Conservation (phyloP, 2,888 invertebrate species). For the Andrena camellia region DNA sequence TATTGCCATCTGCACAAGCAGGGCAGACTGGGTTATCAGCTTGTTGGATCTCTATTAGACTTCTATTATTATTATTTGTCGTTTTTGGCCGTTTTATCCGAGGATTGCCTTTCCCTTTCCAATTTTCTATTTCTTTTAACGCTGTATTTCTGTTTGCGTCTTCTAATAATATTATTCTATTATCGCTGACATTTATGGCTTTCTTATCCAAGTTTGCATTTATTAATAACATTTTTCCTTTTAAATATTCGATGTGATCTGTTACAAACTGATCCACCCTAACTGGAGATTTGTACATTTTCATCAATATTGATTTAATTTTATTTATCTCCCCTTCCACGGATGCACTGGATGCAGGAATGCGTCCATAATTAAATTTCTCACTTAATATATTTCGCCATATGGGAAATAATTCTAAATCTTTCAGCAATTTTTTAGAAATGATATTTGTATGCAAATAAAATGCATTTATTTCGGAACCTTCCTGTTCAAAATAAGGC, state of each 20-base stretch:
- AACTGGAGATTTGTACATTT: not conserved
- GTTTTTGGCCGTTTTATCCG: not conserved
- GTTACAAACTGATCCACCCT: not conserved
- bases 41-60: no score
- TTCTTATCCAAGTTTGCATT: not conserved
- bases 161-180: not conserved
- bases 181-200: not conserved
- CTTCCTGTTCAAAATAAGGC: not conserved
- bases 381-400: not conserved
- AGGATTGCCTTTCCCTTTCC: not conserved
- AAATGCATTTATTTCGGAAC: not conserved
- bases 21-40: no score
- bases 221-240: not conserved
- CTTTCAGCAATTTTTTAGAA: not conserved
- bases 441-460: not conserved
- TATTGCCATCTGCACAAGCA: no score
- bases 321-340: not conserved
- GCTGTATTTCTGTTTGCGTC: not conserved
- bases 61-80: no score
- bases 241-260: not conserved
- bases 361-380: not conserved
- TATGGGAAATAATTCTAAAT: slow-evolving; percentile 10
- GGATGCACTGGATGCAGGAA: slow-evolving; percentile 2
- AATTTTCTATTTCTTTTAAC: not conserved
- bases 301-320: not conserved